Percentiles rank a stretch among this genome's conserved stretches.
These are phyloP conservation scores for Chionoecetes opilio DNA, from an alignment of 1,140 invertebrate genomes.

Conservation along the genomic window DNA sequence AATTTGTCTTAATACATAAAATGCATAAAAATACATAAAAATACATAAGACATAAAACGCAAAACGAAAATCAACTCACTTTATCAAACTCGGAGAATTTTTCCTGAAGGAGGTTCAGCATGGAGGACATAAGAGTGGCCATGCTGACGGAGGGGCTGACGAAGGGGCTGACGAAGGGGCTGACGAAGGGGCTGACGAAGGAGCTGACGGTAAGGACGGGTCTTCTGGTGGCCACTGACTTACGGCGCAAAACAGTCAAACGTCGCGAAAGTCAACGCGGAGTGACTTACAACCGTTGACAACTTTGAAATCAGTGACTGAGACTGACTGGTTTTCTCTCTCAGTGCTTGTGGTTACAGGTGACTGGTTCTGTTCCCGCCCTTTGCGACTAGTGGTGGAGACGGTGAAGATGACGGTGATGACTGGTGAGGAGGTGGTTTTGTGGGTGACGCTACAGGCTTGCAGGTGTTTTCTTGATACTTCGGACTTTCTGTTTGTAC, in stretches of 20 bases:
- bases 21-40: neutral
- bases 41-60: neutral
- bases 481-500: too few relatives aligned
- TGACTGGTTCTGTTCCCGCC: neutral
- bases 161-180: neutral
- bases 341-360: neutral
- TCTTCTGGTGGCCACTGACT: neutral
- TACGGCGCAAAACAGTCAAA: neutral
- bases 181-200: neutral
- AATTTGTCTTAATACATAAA: neutral
- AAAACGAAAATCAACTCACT: constrained; percentile 34
- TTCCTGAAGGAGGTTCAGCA: constrained; percentile 63
- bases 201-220: neutral
- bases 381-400: neutral
- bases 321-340: neutral
- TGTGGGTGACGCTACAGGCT: neutral
- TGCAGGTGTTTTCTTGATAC: neutral
- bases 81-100: constrained; percentile 52
- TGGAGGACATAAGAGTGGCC: constrained; percentile 61
- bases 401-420: neutral
- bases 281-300: neutral
- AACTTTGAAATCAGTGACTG: neutral
- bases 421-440: neutral
- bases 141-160: constrained; percentile 6
- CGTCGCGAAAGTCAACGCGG: neutral